Conservation (phyloP, 2,113 vertebrate genomes). For the Castor canadensis region DNA sequence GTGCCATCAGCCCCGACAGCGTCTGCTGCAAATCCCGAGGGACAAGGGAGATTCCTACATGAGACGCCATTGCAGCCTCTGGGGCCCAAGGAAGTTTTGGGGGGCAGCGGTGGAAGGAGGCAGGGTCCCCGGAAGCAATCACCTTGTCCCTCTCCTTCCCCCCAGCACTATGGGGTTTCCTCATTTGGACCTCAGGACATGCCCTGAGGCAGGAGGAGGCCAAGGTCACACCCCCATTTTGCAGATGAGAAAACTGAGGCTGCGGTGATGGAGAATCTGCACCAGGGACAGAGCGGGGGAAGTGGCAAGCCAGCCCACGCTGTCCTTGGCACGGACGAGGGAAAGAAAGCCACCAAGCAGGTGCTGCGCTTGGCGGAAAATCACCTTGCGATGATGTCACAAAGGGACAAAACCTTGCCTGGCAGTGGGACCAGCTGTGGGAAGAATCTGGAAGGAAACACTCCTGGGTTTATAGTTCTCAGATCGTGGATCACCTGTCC, state of each 20-base stretch:
- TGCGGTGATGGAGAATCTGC: background rate
- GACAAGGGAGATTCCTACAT: background rate
- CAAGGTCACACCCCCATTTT: background rate
- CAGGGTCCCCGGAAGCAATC: background rate
- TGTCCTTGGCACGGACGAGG: background rate
- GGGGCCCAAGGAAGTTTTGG: background rate
- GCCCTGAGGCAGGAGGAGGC: background rate
- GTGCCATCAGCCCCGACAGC: background rate
- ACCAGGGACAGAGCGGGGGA: background rate
- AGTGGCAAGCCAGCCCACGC: background rate
- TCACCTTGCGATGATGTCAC: fast-evolving
- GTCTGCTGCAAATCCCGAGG: background rate
- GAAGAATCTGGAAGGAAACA: background rate
- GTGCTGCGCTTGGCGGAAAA: background rate
- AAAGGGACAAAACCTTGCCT: too few relatives aligned
- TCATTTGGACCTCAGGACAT: background rate
- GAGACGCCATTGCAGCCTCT: background rate
- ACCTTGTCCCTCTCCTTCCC: background rate
- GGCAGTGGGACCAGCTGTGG: too few relatives aligned
- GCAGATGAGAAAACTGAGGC: background rate
- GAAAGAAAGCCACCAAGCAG: background rate
- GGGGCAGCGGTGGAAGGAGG: too few relatives aligned
- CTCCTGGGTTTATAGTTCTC: background rate
- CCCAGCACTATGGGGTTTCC: background rate
- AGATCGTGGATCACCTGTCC: background rate